Evolutionary conservation across 2,113 vertebrate species (phyloP), one percentile per base, ranked within the genome.

Genomic region (Oreochromis niloticus): DNA sequence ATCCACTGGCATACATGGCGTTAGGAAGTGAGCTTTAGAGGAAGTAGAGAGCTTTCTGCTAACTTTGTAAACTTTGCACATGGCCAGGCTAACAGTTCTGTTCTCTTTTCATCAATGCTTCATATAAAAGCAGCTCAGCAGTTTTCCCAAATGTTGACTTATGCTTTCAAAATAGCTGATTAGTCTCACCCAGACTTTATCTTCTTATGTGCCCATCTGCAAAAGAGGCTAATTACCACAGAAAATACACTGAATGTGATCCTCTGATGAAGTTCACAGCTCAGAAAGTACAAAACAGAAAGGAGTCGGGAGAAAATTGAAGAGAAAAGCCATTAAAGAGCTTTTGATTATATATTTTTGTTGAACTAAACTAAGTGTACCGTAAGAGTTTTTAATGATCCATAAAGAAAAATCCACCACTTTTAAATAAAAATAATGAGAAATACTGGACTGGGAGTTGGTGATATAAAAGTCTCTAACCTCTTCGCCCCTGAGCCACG

Each of bases 121-220:
- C 27, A 2, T 30, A 32, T 32, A 19, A 32, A 78, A 50, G 27
- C 43, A 19, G 27, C 27, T 52, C 73, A 12, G 46, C 73, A 13
- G 46, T 50, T 78, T 52, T 0, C 46, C 27, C 46, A 78, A 52
- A 52, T 52, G 4, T 9, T 50, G 46, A 50, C 27, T 78, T 73
- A 17, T 46, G 0, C 41, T 46, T 52, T 32, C 6, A 50, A 78
- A 78, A 52, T 50, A 50, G 73, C 73, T n/a, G 46, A 78, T 78
- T 78, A 52, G 46, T 50, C 46, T 78, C 46, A 52, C 27, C 46
- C 73, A 78, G 46, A n/a, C 27, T 4, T 78, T 52, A 52, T 78
- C 46, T 34, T 32, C 0, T 46, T 19, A 0, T 52, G 27, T 52
- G 46, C 0, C 0, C 46, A 78, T 78, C 46, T 78, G 0, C 17